Percentiles rank a stretch among this genome's conserved stretches.
phyloP scores from a whole-genome alignment of 2,888 invertebrate genomes.

The Calliphora vomitoria region DNA sequence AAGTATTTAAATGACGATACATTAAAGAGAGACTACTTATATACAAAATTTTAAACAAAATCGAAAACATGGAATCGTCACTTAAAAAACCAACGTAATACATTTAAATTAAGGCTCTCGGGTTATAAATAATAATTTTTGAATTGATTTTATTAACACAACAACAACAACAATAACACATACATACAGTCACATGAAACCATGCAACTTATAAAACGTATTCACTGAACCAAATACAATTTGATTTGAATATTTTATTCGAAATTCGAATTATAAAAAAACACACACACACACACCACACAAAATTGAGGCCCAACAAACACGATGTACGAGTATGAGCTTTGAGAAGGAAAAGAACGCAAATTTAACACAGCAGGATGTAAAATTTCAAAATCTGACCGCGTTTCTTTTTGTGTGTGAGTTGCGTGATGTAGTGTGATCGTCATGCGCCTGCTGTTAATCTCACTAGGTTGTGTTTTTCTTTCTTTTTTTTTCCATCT shows the following conservation, averaged over 20 bases:
- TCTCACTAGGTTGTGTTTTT: conserved; percentile 65
- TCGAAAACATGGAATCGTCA: conserved; percentile 73
- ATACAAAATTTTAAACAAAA: conserved; percentile 47
- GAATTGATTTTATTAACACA: conserved; percentile 73
- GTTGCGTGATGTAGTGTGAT: conserved; percentile 74
- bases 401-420: conserved; percentile 59
- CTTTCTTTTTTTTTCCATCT: conserved; percentile 35
- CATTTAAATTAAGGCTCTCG: conserved; percentile 70
- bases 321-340: neutral
- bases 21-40: neutral
- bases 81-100: conserved; percentile 69
- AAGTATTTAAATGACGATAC: neutral
- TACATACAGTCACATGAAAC: conserved; percentile 20
- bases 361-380: conserved; percentile 76
- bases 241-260: conserved; percentile 67
- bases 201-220: conserved; percentile 47
- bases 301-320: conserved; percentile 37
- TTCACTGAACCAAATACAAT: conserved; percentile 69
- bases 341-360: conserved; percentile 53
- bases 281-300: neutral
- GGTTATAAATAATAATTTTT: conserved; percentile 71
- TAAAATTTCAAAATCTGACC: conserved; percentile 72
- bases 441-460: conserved; percentile 73
- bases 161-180: conserved; percentile 20
- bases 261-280: conserved; percentile 29